Base-by-base conservation (phyloP, 2,797 vertebrate genomes). In the Thalassophryne amazonica region DNA sequence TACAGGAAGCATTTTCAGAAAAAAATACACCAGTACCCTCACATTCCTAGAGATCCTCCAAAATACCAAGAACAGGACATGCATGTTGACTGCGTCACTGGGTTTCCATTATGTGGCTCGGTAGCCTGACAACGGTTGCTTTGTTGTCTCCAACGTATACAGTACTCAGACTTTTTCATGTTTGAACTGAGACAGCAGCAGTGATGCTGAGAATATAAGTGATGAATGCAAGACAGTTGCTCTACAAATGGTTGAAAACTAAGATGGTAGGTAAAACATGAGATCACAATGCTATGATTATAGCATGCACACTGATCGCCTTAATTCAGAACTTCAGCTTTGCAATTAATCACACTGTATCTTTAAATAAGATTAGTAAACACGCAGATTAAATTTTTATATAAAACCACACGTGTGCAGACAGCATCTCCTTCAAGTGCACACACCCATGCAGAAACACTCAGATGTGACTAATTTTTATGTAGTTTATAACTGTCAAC, bases 51-150 rank as follows among this genome's bases (percentile, higher is more conserved):
- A 92, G 91, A 83, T 84, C 78, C 75, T 74, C 56, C 55, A 54
- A 83, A 81, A 86, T 89, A 87, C 88, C 51, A 45, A 89, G 89
- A 91, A 92, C 81, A 86, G 83, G 86, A 89, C 72, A 75, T 59
- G 48, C 45, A 39, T 35, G 50, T 54, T 51, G 56, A 48, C 59
- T 72, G 66, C 76, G 76, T 78, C 78, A 83, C 68, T 46, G 24
- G 9, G 34, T 83, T 83, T 82, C 77, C 79, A 82, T 70, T 74
- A 47, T 73, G 52, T 58, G 49, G 46, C 57, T 72, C 35, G 40
- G 61, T 75, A 36, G 57, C 62, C 28, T 65, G 56, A 81, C 79
- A 81, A 73, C 67, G 14, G 46, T 20, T 42, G 58, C 69, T 81
- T 75, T 77, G 76, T 74, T 76, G 69, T 25, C 28, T 39, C 22